phyloP scores from a whole-genome alignment of 2,888 invertebrate genomes.

The Pogonocherus hispidulus region DNA sequence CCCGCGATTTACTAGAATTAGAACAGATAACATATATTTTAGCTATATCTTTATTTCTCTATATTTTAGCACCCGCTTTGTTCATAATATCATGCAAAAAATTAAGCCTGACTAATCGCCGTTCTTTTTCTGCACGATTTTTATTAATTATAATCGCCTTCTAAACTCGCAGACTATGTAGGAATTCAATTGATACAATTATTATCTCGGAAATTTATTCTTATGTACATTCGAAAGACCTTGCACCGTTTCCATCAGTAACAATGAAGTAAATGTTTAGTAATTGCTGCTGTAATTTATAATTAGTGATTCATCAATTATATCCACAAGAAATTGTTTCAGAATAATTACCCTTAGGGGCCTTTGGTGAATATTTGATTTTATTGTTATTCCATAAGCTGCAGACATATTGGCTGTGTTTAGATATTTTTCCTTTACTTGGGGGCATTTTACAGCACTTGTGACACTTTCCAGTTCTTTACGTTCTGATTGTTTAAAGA shows the following conservation, averaged over 20 bases:
- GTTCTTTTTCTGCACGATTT: neutral
- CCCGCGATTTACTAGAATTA: no score
- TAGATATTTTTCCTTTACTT: no score
- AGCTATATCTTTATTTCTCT: no score
- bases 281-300: slow-evolving; percentile 19
- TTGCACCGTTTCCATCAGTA: slow-evolving; percentile 37
- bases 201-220: slow-evolving; percentile 21
- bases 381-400: no score
- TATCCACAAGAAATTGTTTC: no score
- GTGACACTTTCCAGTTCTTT: no score
- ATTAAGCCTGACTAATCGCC: neutral
- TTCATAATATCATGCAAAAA: neutral
- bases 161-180: neutral
- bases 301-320: slow-evolving; percentile 31
- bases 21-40: no score
- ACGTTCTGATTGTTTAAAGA: no score
- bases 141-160: neutral
- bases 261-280: slow-evolving; percentile 29
- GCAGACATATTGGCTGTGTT: no score
- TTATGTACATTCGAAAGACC: slow-evolving; percentile 35
- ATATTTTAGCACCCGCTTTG: neutral
- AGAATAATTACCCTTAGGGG: neutral
- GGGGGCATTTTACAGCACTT: no score
- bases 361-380: no score
- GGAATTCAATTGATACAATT: slow-evolving; percentile 12